Evolutionary conservation across 2,888 invertebrate species (phyloP).

Genomic region (Laspeyria flexula): DNA sequence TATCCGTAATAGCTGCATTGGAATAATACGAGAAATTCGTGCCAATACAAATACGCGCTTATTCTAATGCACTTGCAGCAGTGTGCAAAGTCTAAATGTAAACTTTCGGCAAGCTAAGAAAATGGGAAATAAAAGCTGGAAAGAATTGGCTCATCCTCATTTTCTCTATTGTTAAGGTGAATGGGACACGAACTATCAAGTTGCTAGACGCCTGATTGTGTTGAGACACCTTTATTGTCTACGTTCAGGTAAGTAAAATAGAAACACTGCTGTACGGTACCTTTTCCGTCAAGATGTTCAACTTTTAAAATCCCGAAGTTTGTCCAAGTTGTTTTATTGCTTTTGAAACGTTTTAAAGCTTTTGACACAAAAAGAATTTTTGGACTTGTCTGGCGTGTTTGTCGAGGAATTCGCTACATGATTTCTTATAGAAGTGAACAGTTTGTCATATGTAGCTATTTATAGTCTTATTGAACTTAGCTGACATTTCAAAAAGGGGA

Average conservation of each 20-base stretch:
- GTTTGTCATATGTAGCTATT: conserved; percentile 30
- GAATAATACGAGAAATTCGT: conserved; percentile 65
- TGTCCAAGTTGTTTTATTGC: conserved; percentile 58
- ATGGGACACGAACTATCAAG: conserved; percentile 81
- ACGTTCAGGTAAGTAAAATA: conserved; percentile 79
- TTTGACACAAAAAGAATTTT: conserved; percentile 55
- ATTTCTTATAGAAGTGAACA: conserved; percentile 38
- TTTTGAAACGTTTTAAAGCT: conserved; percentile 54
- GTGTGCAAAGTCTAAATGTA: conserved; percentile 73
- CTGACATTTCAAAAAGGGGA: conserved; percentile 43
- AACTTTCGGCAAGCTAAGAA: conserved; percentile 77
- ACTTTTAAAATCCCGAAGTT: conserved; percentile 75
- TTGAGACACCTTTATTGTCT: conserved; percentile 81
- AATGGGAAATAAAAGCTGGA: conserved; percentile 76
- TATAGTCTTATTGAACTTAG: conserved; percentile 27
- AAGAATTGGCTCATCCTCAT: conserved; percentile 83
- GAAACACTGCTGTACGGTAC: conserved; percentile 70
- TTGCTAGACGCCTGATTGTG: conserved; percentile 79
- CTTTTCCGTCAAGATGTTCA: conserved; percentile 73
- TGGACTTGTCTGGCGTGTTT: conserved; percentile 39
- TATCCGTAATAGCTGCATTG: conserved; percentile 67
- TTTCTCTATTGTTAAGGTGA: conserved; percentile 83
- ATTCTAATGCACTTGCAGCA: conserved; percentile 74
- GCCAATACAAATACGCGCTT: conserved; percentile 76
- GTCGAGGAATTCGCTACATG: conserved; percentile 30